These are phyloP conservation scores for Heliconius cydno DNA, from an alignment of 2,888 invertebrate species.

Conservation along the genomic window DNA sequence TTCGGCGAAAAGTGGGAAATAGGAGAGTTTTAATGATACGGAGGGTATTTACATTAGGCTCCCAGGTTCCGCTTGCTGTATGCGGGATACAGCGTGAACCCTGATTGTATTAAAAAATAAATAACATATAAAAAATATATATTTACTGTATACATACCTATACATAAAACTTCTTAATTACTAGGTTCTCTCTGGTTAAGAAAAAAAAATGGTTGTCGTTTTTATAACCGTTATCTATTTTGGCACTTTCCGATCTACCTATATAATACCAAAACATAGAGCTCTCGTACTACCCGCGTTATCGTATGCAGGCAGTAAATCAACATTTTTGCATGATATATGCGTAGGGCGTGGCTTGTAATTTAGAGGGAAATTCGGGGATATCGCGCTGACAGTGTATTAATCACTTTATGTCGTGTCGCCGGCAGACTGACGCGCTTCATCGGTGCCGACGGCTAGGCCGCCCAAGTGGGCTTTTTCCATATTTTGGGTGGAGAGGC, in stretches of 20 bases:
- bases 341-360: conserved; percentile 41
- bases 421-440: conserved; percentile 53
- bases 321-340: conserved; percentile 39
- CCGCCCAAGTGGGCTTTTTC: background rate
- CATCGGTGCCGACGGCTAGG: conserved; percentile 46
- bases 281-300: background rate
- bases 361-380: conserved; percentile 49
- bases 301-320: conserved; percentile 36
- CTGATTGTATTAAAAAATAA: no score
- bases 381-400: conserved; percentile 56
- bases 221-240: no score
- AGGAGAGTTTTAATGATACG: no score
- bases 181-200: no score
- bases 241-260: background rate
- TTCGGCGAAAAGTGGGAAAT: no score
- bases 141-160: no score
- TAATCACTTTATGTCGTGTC: conserved; percentile 56
- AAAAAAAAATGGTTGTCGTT: no score
- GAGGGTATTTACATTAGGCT: no score
- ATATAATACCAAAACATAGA: background rate
- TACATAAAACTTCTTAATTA: no score
- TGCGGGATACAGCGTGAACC: no score
- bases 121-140: no score
- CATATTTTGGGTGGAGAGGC: background rate
- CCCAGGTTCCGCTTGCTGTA: no score